Base-by-base conservation (phyloP, 2,113 vertebrate genomes). In the Mastomys coucha region DNA sequence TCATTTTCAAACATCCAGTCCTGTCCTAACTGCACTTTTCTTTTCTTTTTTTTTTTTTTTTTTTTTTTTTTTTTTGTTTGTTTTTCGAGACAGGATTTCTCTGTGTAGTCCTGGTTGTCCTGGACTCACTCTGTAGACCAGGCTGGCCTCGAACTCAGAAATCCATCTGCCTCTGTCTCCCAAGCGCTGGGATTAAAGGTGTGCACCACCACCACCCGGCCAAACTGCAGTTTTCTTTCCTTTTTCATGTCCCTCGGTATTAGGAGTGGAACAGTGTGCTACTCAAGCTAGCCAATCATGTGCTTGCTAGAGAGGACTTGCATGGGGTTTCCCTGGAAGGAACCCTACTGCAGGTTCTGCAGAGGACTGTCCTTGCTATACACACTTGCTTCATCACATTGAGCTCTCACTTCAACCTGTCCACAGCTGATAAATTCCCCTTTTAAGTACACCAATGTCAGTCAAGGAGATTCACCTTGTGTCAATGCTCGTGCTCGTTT, bases 231-330 rank as follows among this genome's bases (percentile, higher is more conserved):
- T 70, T 65, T 53, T 87, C 65, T 89, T 65, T 45, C 82, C 65
- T 86, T 49, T 51, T 88, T n/a, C 31, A 31, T 51, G 36, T 42
- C 12, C 36, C 26, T 60, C 24, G 65, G 85, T 51, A 51, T 72
- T 14, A 16, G 53, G 92, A 75, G 51, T 3, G 16, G 10, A 4
- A 11, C 81, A 39, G 45, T 1, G 6, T 45, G 60, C 70, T 89
- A 45, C 22, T 39, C 36, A 72, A 88, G 42, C 39, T 63, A 65
- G 87, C 53, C 33, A 84, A 82, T 92, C 33, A 78, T 31, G 49
- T 60, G 49, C 56, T 95, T 10, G 70, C 76, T 95, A 73, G 58
- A 93, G 56, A 89, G 63, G 24, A 16, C 91, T 33, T 85, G 20
- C 80, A 69, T 42, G 67, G 56, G 24, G 58, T 42, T 36, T 70